A percentile compares a stretch with the other conserved stretches of the same genome.
Conservation (phyloP, 2,797 vertebrate species). For the Otolemur crassicaudatus region DNA sequence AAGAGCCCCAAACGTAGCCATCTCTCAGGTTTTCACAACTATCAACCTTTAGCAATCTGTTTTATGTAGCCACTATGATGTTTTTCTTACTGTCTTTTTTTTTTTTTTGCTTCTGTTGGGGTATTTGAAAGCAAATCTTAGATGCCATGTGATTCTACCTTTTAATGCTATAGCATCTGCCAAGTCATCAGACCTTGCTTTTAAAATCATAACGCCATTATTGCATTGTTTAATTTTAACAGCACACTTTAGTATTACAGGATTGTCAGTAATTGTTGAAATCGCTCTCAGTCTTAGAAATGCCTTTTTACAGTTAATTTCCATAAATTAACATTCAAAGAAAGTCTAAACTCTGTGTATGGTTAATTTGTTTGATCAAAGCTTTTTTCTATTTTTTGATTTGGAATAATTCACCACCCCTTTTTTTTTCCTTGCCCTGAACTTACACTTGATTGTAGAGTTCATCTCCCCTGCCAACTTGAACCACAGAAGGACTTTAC, state of each 20-base stretch:
- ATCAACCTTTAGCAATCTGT: not conserved
- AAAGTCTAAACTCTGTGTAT: not conserved
- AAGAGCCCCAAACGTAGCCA: not conserved
- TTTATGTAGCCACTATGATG: not conserved
- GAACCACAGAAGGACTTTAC: too few species aligned
- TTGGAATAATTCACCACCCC: not conserved
- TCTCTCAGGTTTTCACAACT: not conserved
- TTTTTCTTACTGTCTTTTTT: not conserved
- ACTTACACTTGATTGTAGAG: accelerated
- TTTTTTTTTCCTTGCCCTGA: not conserved
- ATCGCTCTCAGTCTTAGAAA: not conserved
- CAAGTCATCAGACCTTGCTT: not conserved
- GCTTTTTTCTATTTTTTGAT: not conserved
- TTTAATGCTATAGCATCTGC: not conserved
- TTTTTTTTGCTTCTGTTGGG: not conserved
- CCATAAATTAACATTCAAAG: not conserved
- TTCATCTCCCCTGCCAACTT: not conserved
- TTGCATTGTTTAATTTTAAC: not conserved
- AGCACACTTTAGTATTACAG: not conserved
- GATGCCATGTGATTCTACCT: not conserved
- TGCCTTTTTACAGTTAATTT: not conserved
- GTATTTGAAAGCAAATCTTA: not conserved
- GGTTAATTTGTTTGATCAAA: not conserved
- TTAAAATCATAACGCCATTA: not conserved
- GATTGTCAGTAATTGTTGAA: not conserved